phyloP scores from a whole-genome alignment of 1,140 invertebrate genomes.

The Bombus sylvicola region DNA sequence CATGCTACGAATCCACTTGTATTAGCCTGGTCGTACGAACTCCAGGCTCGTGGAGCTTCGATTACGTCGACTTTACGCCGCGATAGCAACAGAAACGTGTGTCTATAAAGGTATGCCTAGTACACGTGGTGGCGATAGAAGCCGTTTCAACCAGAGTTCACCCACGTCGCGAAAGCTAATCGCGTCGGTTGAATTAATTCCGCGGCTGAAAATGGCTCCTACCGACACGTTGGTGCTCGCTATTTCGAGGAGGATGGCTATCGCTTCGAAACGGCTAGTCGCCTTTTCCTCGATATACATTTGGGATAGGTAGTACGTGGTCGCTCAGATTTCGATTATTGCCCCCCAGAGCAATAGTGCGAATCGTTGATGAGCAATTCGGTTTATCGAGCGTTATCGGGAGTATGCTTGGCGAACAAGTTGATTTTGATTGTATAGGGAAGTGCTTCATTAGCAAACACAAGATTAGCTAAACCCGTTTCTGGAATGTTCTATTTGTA shows the following conservation, averaged over 20 bases:
- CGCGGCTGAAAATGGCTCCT: slow-evolving; percentile 73
- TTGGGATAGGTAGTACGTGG: background rate
- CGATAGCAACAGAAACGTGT: background rate
- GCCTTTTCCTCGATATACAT: background rate
- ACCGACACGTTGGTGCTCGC: slow-evolving; percentile 42
- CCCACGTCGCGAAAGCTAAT: slow-evolving; percentile 69
- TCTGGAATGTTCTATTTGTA: background rate
- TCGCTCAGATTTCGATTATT: slow-evolving; percentile 25
- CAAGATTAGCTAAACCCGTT: background rate
- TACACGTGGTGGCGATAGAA: slow-evolving; percentile 47
- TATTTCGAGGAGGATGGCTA: slow-evolving; percentile 45
- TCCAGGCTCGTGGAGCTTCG: slow-evolving; percentile 16
- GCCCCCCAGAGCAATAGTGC: background rate
- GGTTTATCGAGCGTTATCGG: background rate
- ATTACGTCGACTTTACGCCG: slow-evolving; percentile 23
- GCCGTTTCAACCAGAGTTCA: slow-evolving; percentile 44
- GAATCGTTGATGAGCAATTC: background rate
- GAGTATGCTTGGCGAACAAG: background rate
- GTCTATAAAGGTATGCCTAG: background rate
- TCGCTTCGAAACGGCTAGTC: slow-evolving; percentile 3
- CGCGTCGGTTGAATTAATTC: slow-evolving; percentile 77
- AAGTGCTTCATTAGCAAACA: background rate
- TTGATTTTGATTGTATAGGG: background rate
- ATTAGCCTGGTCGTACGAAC: slow-evolving; percentile 57
- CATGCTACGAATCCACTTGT: slow-evolving; percentile 75